Percentiles rank a stretch among this genome's conserved stretches.
These are phyloP conservation scores for Pocillopora damicornis DNA, from an alignment of 64 coral and sea anemone genomes.

Conservation along the genomic window DNA sequence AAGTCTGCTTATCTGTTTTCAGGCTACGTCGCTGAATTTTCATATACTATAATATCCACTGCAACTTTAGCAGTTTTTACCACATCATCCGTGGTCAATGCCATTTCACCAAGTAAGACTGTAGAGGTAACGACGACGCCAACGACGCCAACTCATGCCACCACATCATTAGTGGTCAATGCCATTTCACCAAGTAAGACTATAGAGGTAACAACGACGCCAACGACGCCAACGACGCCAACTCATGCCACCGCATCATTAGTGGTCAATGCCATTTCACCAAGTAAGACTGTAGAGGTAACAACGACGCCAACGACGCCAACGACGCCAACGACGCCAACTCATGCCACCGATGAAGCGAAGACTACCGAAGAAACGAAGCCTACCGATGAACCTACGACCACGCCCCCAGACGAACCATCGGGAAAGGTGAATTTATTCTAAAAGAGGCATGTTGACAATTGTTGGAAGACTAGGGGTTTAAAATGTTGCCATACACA, in stretches of 20 bases:
- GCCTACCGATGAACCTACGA: background rate
- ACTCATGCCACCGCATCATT: too few relatives aligned
- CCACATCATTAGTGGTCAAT: background rate
- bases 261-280: background rate
- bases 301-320: background rate
- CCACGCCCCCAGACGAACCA: background rate
- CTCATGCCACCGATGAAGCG: too few relatives aligned
- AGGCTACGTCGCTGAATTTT: background rate
- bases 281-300: background rate
- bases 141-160: background rate
- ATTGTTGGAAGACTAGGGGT: background rate
- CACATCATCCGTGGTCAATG: background rate
- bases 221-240: background rate
- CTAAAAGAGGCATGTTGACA: background rate
- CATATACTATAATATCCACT: background rate
- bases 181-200: conserved; percentile 10
- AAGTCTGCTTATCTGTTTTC: background rate
- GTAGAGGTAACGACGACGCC: background rate
- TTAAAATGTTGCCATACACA: background rate
- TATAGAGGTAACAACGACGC: background rate
- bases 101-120: conserved; percentile 1
- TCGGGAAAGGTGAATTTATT: conserved; percentile 10
- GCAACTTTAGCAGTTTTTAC: background rate
- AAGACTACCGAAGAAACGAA: background rate
- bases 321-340: background rate